A percentile compares a stretch with the other conserved stretches of the same genome.
phyloP scores from a whole-genome alignment of 1,140 invertebrate species.

The Trichogramma pretiosum region DNA sequence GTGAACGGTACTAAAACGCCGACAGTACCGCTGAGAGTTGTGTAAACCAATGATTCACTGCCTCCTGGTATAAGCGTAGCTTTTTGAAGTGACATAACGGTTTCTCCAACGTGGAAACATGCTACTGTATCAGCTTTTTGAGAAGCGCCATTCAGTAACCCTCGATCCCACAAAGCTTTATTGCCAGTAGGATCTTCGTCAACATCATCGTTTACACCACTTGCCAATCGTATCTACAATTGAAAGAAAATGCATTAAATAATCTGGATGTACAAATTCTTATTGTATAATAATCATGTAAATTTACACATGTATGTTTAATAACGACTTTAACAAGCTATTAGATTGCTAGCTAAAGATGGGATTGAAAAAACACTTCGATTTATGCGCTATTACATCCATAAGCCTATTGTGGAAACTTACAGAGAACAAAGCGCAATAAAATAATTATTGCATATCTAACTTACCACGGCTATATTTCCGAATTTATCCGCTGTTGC shows the following conservation, averaged over 20 bases:
- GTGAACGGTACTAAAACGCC: conserved; percentile 97
- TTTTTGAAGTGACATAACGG: conserved; percentile 82
- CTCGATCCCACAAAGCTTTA: conserved; percentile 96
- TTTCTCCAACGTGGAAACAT: conserved; percentile 94
- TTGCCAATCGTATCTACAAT: conserved; percentile 67
- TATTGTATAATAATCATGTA: too few relatives aligned
- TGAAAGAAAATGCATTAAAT: neutral
- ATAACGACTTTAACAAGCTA: conserved; percentile 5
- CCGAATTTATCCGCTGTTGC: conserved; percentile 98
- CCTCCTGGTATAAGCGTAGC: conserved; percentile 95
- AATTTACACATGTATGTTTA: conserved; percentile 6
- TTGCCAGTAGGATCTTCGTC: conserved; percentile 99
- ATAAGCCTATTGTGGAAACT: neutral
- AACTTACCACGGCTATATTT: conserved; percentile 81
- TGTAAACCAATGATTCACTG: conserved; percentile 91
- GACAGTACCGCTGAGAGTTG: conserved; percentile 89
- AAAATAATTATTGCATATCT: neutral
- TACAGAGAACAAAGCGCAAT: conserved; percentile 1
- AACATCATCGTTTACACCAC: conserved; percentile 90
- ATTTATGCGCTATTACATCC: neutral
- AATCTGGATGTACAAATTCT: too few relatives aligned
- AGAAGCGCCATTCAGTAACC: conserved; percentile 90
- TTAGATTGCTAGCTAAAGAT: conserved; percentile 7
- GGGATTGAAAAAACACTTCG: neutral
- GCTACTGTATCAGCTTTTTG: conserved; percentile 91